Evolutionary conservation across 2,888 invertebrate species (phyloP), one percentile per base, ranked within the genome.

Genomic region (Tetranychus truncatus): DNA sequence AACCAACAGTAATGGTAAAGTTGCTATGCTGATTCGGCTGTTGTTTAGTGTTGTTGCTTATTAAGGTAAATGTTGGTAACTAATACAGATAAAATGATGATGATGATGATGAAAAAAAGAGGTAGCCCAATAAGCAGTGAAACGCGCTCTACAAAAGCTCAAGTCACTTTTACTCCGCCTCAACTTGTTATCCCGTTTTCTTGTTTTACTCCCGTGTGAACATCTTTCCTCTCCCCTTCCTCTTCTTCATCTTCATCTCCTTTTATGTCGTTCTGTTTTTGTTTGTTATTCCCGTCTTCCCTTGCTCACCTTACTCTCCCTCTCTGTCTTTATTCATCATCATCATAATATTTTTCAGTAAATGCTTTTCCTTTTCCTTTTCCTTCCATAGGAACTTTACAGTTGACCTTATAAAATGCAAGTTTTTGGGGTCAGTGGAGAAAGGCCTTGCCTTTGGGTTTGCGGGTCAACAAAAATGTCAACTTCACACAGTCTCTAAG

Each of bases 121-220:
- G 55, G 55, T 55, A 55, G 55, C 15, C 15, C 11, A 15, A 55
- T 55, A 55, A 55, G 55, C 34, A 34, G 34, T 34, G 34, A 34
- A 34, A 34, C 34, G 34, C 34, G 34, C 34, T 34, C 34, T 34
- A 34, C 34, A 34, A 34, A 34, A 34, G 55, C 55, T 15, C 1
- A 55, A 55, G 55, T 55, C 55, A 34, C 34, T 55, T 55, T 55
- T 55, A 55, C 55, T 55, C 55, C 55, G 55, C 55, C 55, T 55
- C 6, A 15, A 55, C 55, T 55, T 55, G 55, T 55, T 55, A 15
- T 55, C 55, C 15, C 55, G 55, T 55, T 55, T 55, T 55, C 55
- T 55, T 55, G 55, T 55, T 55, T 55, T 55, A 55, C 55, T 55
- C 55, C 55, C 55, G 55, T 55, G 55, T 55, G 55, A 55, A 55